These are phyloP conservation scores for Phorcus lineatus DNA, from an alignment of 2,888 invertebrate genomes.

Conservation along the genomic window DNA sequence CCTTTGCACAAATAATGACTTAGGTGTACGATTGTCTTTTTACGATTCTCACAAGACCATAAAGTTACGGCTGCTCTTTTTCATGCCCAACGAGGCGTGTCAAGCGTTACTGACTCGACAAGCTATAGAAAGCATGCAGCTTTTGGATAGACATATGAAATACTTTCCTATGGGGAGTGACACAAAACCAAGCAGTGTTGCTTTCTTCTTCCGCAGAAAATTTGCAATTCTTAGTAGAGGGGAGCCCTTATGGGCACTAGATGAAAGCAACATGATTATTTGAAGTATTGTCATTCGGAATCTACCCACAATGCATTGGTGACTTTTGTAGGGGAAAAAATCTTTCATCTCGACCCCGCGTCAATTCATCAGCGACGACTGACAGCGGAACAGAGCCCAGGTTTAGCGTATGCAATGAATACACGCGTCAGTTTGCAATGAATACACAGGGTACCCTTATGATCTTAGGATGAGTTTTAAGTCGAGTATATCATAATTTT, in stretches of 20 bases:
- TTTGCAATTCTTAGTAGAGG: not conserved
- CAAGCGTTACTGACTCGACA: not conserved
- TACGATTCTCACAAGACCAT: conserved; percentile 18
- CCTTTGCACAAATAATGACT: not conserved
- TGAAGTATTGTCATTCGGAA: not conserved
- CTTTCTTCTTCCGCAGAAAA: not conserved
- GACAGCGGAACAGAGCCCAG: not conserved
- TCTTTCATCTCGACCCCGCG: not conserved
- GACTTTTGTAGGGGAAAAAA: not conserved
- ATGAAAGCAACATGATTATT: conserved; percentile 5
- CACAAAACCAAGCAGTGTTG: not conserved
- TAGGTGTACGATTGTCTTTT: conserved; percentile 7
- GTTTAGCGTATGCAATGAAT: not conserved
- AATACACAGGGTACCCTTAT: too few relatives aligned
- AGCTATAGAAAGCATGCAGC: not conserved
- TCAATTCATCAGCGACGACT: not conserved
- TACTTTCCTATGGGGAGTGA: not conserved
- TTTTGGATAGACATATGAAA: conserved; percentile 8
- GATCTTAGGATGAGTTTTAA: too few relatives aligned
- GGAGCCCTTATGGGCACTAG: not conserved
- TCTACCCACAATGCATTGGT: conserved; percentile 1
- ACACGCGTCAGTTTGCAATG: too few relatives aligned
- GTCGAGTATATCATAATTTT: too few relatives aligned
- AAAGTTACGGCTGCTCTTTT: not conserved
- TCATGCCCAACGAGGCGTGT: not conserved